phyloP scores from a whole-genome alignment of 2,888 invertebrate species.

The Euphydryas editha region DNA sequence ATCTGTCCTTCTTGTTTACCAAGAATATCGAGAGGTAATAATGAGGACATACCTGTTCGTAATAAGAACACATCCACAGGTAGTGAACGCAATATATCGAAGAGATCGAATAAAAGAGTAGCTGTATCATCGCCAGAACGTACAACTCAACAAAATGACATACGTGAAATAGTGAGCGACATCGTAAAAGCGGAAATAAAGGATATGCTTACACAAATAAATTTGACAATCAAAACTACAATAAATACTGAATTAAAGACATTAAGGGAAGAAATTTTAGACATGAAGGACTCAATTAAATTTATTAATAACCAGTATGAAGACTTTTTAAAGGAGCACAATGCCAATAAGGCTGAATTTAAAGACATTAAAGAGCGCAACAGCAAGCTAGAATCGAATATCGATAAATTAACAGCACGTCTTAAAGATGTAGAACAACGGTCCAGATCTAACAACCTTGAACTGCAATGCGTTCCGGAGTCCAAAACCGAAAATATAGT shows the following conservation, averaged over 20 bases:
- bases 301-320: constrained; percentile 8
- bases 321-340: constrained; percentile 7
- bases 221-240: not conserved
- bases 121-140: constrained; percentile 12
- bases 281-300: constrained; percentile 2
- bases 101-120: constrained; percentile 8
- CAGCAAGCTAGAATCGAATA: constrained; percentile 1
- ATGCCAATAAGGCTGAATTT: not conserved
- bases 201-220: constrained; percentile 3
- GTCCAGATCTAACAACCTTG: constrained; percentile 5
- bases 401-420: not conserved
- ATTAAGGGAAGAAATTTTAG: constrained; percentile 3
- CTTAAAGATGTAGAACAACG: not conserved
- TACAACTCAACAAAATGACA: not conserved
- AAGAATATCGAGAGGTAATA: not conserved
- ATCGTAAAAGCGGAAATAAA: constrained; percentile 10
- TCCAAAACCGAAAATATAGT: constrained; percentile 1
- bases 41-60: not conserved
- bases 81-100: not conserved
- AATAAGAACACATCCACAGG: not conserved
- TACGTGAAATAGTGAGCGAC: constrained; percentile 1
- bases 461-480: constrained; percentile 3
- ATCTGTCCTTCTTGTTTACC: not conserved
- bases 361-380: constrained; percentile 4
- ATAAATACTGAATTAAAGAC: constrained; percentile 9